These are phyloP conservation scores for Oxycera nigricornis DNA, from an alignment of 2,888 invertebrate genomes.

Conservation along the genomic window DNA sequence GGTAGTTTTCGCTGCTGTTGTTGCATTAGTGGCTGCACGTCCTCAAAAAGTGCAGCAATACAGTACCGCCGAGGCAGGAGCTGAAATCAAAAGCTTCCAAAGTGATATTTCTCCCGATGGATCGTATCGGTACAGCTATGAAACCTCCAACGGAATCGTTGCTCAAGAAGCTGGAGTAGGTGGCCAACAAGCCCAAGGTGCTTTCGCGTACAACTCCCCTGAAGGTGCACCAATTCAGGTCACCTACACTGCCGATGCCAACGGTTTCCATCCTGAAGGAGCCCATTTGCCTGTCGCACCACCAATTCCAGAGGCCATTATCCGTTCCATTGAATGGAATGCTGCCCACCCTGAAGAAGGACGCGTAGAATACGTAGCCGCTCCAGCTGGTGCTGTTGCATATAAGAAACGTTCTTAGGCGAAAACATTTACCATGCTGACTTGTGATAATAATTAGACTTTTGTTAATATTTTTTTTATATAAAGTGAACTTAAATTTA, in stretches of 20 bases:
- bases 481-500: neutral
- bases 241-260: constrained; percentile 21
- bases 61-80: neutral
- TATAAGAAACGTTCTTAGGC: constrained; percentile 67
- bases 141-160: constrained; percentile 33
- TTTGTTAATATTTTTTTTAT: constrained; percentile 24
- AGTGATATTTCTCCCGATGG: constrained; percentile 32
- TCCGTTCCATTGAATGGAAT: constrained; percentile 33
- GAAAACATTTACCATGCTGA: constrained; percentile 44
- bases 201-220: constrained; percentile 60
- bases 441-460: constrained; percentile 49
- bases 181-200: constrained; percentile 3
- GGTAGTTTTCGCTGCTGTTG: constrained; percentile 5
- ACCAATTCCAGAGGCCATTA: constrained; percentile 32
- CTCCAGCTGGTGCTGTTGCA: constrained; percentile 59
- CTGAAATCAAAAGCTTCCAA: constrained; percentile 25
- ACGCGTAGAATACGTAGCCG: constrained; percentile 49
- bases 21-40: neutral
- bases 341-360: constrained; percentile 33
- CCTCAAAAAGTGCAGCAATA: neutral
- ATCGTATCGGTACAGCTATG: constrained; percentile 11
- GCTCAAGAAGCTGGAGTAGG: constrained; percentile 25
- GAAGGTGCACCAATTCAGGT: constrained; percentile 56
- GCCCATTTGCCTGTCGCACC: constrained; percentile 20
- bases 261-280: constrained; percentile 38